phyloP scores from a whole-genome alignment of 2,888 invertebrate species.

The Serrognathus titanus region DNA sequence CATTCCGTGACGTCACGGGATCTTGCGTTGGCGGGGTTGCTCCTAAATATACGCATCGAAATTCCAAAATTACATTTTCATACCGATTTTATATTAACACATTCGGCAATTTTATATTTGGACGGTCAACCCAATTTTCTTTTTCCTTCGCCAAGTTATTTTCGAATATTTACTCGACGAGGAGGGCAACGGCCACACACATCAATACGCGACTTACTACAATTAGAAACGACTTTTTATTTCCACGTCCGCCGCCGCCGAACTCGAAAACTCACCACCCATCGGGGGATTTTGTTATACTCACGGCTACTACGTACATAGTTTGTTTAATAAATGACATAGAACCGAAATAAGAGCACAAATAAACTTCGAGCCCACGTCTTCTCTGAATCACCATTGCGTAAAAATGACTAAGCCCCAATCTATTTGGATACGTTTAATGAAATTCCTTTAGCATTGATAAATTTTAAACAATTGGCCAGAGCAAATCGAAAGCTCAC shows the following conservation, averaged over 20 bases:
- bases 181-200: not conserved
- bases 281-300: too few relatives aligned
- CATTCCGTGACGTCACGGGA: conserved; percentile 17
- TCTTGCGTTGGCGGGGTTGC: conserved; percentile 23
- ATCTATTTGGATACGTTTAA: conserved; percentile 6
- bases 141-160: too few relatives aligned
- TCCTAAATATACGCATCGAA: conserved; percentile 26
- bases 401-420: conserved; percentile 26
- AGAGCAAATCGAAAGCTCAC: too few relatives aligned
- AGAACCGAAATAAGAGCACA: conserved; percentile 22
- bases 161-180: too few relatives aligned
- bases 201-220: not conserved
- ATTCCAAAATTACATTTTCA: conserved; percentile 24
- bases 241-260: too few relatives aligned
- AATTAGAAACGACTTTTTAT: too few relatives aligned
- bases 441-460: not conserved
- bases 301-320: not conserved
- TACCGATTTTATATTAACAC: too few relatives aligned
- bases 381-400: conserved; percentile 25
- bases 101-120: too few relatives aligned
- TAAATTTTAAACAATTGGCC: too few relatives aligned
- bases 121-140: too few relatives aligned
- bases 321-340: not conserved
- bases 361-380: conserved; percentile 29
- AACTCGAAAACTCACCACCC: too few relatives aligned